Base-by-base conservation (phyloP, 1,140 invertebrate species). In the Drosophila nigromelanica region DNA sequence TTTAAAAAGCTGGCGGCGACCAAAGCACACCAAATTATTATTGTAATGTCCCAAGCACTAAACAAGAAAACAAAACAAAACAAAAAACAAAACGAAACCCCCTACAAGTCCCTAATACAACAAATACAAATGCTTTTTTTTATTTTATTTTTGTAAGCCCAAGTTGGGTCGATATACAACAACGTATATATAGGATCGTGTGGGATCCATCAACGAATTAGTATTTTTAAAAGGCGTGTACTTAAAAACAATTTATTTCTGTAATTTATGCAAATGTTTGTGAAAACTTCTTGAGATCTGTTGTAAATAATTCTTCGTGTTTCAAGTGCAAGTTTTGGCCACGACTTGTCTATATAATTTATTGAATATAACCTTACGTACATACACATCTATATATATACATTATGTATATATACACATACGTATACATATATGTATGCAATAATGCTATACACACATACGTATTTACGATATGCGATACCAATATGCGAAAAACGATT, bases 11-110 rank as follows among this genome's bases (percentile, higher is more conserved):
- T 21, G n/a, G 12, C 18, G 10, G n/a, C 52, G 21, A 30, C n/a
- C 39, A 80, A 66, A 87, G 78, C 75, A 86, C 75, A 86, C 82
- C 82, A 86, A 86, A 68, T 87, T 87, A 78, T 87, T 81, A 78
- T 75, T 80, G 62, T 85, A 86, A 79, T 79, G 62, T 61, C 76
- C 76, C 71, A 60, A 61, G 55, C 61, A 78, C 70, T 58, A 40
- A 62, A 24, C n/a, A n/a, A n/a, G n/a, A n/a, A n/a, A n/a, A n/a
- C n/a, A n/a, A n/a, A n/a, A n/a, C n/a, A n/a, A n/a, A n/a, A n/a
- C n/a, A n/a, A n/a, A n/a, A n/a, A n/a, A n/a, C 43, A 27, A 30
- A 14, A 4, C 21, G 6, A n/a, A 10, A 24, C 6, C 37, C 21
- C 5, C n/a, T 33, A 18, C 33, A n/a, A 5, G 37, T 37, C 45